Conservation (phyloP, 2,797 vertebrate species). For the Passerculus sandwichensis region DNA sequence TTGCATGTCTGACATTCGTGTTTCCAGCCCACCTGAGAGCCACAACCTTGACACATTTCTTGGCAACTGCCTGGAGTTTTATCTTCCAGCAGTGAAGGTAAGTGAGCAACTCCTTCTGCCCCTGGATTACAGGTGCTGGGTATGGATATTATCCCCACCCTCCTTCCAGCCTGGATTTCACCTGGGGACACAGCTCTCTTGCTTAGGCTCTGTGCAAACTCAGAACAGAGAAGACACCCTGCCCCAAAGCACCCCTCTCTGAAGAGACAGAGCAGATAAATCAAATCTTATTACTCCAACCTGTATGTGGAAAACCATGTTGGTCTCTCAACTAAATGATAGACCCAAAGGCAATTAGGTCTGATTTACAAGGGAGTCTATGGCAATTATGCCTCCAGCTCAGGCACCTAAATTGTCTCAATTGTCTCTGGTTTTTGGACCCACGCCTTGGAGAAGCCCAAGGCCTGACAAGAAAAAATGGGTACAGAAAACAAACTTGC, state of each 20-base stretch:
- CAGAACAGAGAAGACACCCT: neutral
- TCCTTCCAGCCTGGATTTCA: neutral
- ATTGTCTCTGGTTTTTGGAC: neutral
- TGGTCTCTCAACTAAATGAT: neutral
- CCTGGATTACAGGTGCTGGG: neutral
- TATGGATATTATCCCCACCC: neutral
- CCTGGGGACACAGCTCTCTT: neutral
- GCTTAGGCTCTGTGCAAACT: neutral
- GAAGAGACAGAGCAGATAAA: neutral
- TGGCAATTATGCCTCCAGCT: neutral
- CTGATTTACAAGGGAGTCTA: neutral
- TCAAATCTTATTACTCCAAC: neutral
- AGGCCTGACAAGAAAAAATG: neutral
- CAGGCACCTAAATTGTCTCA: neutral
- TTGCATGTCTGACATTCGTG: neutral
- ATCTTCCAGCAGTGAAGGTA: constrained; percentile 7
- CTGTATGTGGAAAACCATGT: neutral
- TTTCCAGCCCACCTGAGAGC: neutral
- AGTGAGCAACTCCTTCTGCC: constrained; percentile 13
- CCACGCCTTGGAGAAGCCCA: neutral
- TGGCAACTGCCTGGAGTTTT: neutral
- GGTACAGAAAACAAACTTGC: neutral
- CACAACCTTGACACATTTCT: neutral
- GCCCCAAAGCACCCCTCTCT: neutral
- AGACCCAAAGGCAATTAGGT: neutral